These are phyloP conservation scores for Tethya wilhelma DNA, from an alignment of 37 sponge, comb jelly and placozoan species.

Conservation along the genomic window DNA sequence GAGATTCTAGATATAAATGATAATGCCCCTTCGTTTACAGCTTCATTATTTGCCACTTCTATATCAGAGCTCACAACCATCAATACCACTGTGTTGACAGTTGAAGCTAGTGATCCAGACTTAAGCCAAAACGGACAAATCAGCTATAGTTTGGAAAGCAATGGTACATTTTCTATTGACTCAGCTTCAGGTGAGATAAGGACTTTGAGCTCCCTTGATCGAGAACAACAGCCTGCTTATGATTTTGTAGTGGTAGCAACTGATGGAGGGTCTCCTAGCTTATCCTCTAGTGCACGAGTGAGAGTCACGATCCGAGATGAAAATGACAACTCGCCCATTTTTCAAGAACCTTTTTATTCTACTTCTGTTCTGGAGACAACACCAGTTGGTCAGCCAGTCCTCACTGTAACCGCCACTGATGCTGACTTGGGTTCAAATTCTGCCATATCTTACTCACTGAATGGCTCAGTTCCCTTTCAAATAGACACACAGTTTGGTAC, in stretches of 20 bases:
- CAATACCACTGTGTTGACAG: conserved; percentile 27
- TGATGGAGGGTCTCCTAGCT: conserved; percentile 63
- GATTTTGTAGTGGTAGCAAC: conserved; percentile 36
- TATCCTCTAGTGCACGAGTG: conserved; percentile 29
- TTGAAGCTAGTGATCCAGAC: conserved; percentile 66
- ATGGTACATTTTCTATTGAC: conserved; percentile 42
- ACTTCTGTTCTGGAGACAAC: conserved; percentile 36
- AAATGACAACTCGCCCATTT: conserved; percentile 69
- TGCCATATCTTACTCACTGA: conserved; percentile 25
- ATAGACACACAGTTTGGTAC: conserved; percentile 30
- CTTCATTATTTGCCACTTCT: background rate
- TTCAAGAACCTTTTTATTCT: conserved; percentile 24
- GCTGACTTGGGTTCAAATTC: conserved; percentile 57
- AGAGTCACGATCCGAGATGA: conserved; percentile 50
- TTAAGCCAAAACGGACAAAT: conserved; percentile 34
- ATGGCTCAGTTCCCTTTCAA: conserved; percentile 17
- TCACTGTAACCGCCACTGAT: conserved; percentile 57
- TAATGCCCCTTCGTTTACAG: conserved; percentile 57
- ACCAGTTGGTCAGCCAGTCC: conserved; percentile 21
- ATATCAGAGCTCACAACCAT: conserved; percentile 31
- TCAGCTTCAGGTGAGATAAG: conserved; percentile 26
- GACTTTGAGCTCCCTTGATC: conserved; percentile 30
- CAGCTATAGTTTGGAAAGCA: background rate
- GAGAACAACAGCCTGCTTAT: conserved; percentile 30
- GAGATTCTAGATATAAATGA: conserved; percentile 71